Evolutionary conservation across 2,888 invertebrate species (phyloP), one percentile per base, ranked within the genome.

Genomic region (Entomobrya proxima): DNA sequence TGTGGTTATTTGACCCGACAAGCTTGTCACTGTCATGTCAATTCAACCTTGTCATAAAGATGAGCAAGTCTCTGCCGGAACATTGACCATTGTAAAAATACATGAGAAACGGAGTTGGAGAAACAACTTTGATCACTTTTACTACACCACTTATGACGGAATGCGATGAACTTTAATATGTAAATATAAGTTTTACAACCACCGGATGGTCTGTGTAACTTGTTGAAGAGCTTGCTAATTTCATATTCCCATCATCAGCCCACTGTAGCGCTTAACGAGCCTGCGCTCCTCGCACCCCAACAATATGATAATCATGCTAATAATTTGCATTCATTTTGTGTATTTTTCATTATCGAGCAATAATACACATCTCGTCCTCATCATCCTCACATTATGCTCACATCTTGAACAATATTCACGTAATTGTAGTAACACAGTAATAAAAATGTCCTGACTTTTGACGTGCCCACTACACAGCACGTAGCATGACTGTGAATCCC

Each of bases 1-100:
- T 64, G 35, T 64, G 35, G 35, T 55, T 64, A 67, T 40, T 81
- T 81, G 81, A 81, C 81, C 74, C 74, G 81, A 24, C 81, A 74
- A 61, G 61, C 81, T 40, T 74, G 81, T 81, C 81, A 81, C 81
- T 81, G 81, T 81, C 74, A 81, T 61, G 81, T 81, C 81, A 81
- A 81, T 61, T 74, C 61, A 58, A 61, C 15, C 81, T 72, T 58
- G 80, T 80, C 72, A 72, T n/a, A 30, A 55, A 58, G 21, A 72
- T 44, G 75, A 75, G 40, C 74, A 32, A 74, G 32, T 47, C 64
- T 64, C 9, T 32, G 64, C 35, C n/a, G 35, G 32, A 18, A 18
- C 32, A 9, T 9, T 1, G 58, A 35, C 11, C 3, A 2, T 64
- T 9, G 15, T 64, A 64, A 58, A 58, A 27, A 9, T 74, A 35